These are phyloP conservation scores for Phoebastria nigripes DNA, from an alignment of 2,797 vertebrate genomes.

Conservation along the genomic window DNA sequence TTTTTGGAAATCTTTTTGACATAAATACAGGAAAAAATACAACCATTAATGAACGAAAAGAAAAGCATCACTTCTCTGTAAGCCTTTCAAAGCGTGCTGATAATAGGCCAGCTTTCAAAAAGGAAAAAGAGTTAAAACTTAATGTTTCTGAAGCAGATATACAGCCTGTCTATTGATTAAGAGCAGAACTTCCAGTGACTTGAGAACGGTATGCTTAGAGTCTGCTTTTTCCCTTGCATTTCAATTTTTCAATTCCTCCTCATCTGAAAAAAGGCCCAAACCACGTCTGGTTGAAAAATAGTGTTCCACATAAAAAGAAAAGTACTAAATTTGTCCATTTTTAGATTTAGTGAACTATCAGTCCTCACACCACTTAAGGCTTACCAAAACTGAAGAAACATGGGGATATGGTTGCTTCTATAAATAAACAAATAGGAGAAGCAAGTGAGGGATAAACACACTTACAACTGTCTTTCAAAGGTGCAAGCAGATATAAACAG, in stretches of 20 bases:
- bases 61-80: not conserved
- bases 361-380: not conserved
- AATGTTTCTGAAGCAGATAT: not conserved
- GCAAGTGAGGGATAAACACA: not conserved
- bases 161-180: not conserved
- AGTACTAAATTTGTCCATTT: not conserved
- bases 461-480: not conserved
- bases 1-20: not conserved
- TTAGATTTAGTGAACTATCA: not conserved
- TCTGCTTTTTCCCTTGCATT: not conserved
- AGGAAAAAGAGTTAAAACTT: not conserved
- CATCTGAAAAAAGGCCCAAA: not conserved
- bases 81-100: not conserved
- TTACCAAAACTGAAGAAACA: not conserved
- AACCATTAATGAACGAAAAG: not conserved
- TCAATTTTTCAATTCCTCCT: not conserved
- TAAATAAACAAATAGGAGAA: not conserved
- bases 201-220: not conserved
- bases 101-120: not conserved
- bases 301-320: not conserved
- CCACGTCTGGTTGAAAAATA: not conserved
- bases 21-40: not conserved
- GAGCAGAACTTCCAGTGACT: not conserved
- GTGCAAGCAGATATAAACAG: not conserved
- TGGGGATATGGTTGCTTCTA: not conserved